These are phyloP conservation scores for Notolabrus celidotus DNA, from an alignment of 2,797 vertebrate genomes.

Conservation along the genomic window DNA sequence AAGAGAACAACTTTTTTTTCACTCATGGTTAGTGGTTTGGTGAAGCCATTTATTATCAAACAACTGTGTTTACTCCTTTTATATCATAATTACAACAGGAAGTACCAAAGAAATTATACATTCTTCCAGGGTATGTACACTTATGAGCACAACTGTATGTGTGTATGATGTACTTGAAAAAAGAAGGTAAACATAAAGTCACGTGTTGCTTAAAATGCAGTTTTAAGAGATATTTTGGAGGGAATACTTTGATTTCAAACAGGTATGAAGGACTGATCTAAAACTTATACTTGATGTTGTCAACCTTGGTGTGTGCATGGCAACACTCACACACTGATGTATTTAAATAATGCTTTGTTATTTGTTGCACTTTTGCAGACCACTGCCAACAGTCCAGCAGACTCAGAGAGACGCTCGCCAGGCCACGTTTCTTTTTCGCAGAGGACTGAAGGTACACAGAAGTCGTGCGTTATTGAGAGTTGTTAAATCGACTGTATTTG, in stretches of 20 bases:
- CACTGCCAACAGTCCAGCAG: conserved; percentile 71
- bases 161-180: not conserved
- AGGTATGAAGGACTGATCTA: not conserved
- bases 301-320: not conserved
- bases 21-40: no score
- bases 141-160: no score
- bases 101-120: no score
- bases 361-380: conserved; percentile 58
- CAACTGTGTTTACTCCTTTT: no score
- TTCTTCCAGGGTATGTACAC: no score
- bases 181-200: no score
- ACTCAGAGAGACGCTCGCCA: conserved; percentile 92
- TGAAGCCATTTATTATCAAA: no score
- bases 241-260: not conserved
- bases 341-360: not conserved
- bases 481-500: not conserved
- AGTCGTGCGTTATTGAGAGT: not conserved
- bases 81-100: no score
- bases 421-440: conserved; percentile 93
- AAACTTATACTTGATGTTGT: not conserved
- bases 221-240: no score
- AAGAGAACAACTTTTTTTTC: no score
- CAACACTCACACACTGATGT: not conserved
- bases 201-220: no score
- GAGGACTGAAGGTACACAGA: conserved; percentile 92